Evolutionary conservation across 1,140 invertebrate species (phyloP), one percentile per base, ranked within the genome.

Genomic region (Hyles vespertilio): DNA sequence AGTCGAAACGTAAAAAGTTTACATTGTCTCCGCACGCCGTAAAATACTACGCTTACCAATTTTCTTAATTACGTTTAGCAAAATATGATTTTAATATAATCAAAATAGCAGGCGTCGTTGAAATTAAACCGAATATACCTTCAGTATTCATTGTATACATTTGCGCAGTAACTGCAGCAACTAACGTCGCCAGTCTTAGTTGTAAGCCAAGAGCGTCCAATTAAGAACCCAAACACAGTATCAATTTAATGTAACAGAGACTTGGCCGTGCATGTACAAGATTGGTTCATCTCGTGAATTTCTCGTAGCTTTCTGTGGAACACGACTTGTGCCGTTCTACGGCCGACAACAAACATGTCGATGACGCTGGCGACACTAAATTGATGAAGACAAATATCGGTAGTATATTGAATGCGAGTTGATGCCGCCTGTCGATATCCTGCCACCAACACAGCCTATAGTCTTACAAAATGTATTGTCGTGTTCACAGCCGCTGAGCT

Each of bases 241-340:
- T 81, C 82, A 76, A 85, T 85, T 80, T 83, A 77, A 63, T 74
- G 70, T 73, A 76, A 85, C 82, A 83, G 22, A 22, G 79, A 77
- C 79, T 36, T 67, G 67, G 57, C 61, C 65, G 67, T 61, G 63
- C 61, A 63, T 53, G 60, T 56, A 73, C 79, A 77, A 81, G 83
- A 84, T 80, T 74, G 81, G 70, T 65, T 70, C 70, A 72, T 74
- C 78, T 77, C 71, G 72, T 77, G 74, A 61, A 75, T 81, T 77
- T 72, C 78, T 84, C 78, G 66, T 75, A 69, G 72, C 69, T 74
- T 79, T 64, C 74, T 67, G 60, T 57, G 65, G 60, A 66, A 77
- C 77, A 80, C 54, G 72, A 77, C 72, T 72, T 70, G 68, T 56
- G 56, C 56, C 67, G 55, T 32, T 52, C 51, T 50, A 56, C 55